Conservation (phyloP, 2,888 invertebrate genomes). For the Entomobrya proxima region DNA sequence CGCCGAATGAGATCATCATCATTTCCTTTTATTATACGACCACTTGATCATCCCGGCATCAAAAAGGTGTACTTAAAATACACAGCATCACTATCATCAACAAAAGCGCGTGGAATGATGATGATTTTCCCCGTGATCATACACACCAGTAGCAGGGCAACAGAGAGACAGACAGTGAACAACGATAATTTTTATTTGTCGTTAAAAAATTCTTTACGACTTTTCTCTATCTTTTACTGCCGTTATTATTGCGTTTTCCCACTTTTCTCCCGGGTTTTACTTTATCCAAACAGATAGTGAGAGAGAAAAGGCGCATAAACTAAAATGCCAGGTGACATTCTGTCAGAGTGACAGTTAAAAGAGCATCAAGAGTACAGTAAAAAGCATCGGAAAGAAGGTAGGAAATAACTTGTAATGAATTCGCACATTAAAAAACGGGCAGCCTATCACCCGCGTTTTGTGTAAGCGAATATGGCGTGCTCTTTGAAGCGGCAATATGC, state of each 20-base stretch:
- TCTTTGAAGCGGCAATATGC: not conserved
- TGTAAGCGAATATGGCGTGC: too few species aligned
- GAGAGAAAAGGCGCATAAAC: not conserved
- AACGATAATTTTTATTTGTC: slow-evolving; percentile 42
- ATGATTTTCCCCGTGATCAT: not conserved
- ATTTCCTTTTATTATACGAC: slow-evolving; percentile 24
- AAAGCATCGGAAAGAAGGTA: not conserved
- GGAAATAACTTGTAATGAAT: slow-evolving; percentile 32
- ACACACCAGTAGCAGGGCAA: not conserved
- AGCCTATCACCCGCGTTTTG: too few species aligned
- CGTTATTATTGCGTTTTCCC: slow-evolving; percentile 26
- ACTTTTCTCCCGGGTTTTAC: not conserved
- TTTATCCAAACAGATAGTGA: not conserved
- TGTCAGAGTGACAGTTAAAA: not conserved
- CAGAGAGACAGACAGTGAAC: not conserved
- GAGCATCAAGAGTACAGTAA: not conserved
- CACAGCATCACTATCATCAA: not conserved
- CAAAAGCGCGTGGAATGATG: not conserved
- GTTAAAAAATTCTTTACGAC: slow-evolving; percentile 52
- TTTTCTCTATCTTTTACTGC: slow-evolving; percentile 33
- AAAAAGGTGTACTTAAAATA: slow-evolving; percentile 13
- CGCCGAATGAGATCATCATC: not conserved
- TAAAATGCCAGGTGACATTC: not conserved
- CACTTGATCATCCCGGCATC: slow-evolving; percentile 33
- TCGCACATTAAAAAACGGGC: slow-evolving; percentile 46